Percentiles rank a stretch among this genome's conserved stretches.
Conservation (phyloP, 2,797 vertebrate species). For the Silurus aristotelis region DNA sequence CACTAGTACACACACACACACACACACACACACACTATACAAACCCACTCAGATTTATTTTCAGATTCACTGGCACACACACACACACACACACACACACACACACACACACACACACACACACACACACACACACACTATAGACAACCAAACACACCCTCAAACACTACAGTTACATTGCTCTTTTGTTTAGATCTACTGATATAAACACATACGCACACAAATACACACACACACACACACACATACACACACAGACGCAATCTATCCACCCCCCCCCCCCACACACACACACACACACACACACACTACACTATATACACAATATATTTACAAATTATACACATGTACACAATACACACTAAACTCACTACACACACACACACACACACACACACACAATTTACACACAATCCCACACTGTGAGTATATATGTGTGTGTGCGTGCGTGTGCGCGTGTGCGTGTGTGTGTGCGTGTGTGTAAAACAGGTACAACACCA, state of each 20-base stretch:
- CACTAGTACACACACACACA: no score
- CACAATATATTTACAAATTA: no score
- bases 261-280: neutral
- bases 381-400: neutral
- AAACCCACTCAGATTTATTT: no score
- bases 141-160: no score
- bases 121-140: no score
- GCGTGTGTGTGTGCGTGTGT: constrained; percentile 8
- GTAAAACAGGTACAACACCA: constrained; percentile 82
- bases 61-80: no score
- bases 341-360: no score
- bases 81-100: no score
- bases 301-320: neutral
- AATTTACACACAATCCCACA: neutral
- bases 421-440: neutral
- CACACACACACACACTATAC: no score
- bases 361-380: neutral
- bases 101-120: no score
- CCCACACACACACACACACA: neutral
- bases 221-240: neutral
- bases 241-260: neutral
- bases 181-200: no score
- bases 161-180: no score
- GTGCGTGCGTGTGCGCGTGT: neutral
- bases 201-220: neutral